These are phyloP conservation scores for Hypomecis atomaria DNA, from an alignment of 2,888 invertebrate genomes.

Conservation along the genomic window DNA sequence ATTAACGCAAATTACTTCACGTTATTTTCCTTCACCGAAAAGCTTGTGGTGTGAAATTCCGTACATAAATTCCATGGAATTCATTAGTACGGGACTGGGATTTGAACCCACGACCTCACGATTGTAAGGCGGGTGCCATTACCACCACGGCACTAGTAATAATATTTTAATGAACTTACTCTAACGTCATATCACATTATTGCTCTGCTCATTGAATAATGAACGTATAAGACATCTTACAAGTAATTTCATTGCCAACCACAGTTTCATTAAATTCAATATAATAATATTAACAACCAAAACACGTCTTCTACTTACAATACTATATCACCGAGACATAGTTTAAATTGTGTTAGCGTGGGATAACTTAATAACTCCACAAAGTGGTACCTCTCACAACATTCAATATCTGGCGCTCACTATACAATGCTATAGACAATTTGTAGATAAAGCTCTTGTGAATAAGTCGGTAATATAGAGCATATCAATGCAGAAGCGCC, in stretches of 20 bases:
- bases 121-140: too few species aligned
- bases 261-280: constrained; percentile 36
- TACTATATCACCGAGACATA: constrained; percentile 22
- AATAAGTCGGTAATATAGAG: constrained; percentile 42
- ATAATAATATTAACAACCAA: constrained; percentile 34
- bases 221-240: neutral
- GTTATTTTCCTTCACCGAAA: too few species aligned
- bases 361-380: constrained; percentile 45
- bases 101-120: too few species aligned
- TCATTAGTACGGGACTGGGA: too few species aligned
- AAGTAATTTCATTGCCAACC: constrained; percentile 8
- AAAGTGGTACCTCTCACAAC: constrained; percentile 50
- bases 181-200: too few species aligned
- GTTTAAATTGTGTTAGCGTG: constrained; percentile 35
- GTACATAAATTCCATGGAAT: too few species aligned
- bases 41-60: too few species aligned
- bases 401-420: constrained; percentile 45
- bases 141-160: too few species aligned
- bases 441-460: constrained; percentile 22
- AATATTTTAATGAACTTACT: too few species aligned
- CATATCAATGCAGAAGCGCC: neutral
- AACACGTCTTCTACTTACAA: constrained; percentile 16
- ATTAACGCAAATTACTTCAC: too few species aligned
- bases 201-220: neutral
- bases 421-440: neutral